phyloP scores from a whole-genome alignment of 1,140 invertebrate genomes.

The Aphaenogaster ashmeadi region DNA sequence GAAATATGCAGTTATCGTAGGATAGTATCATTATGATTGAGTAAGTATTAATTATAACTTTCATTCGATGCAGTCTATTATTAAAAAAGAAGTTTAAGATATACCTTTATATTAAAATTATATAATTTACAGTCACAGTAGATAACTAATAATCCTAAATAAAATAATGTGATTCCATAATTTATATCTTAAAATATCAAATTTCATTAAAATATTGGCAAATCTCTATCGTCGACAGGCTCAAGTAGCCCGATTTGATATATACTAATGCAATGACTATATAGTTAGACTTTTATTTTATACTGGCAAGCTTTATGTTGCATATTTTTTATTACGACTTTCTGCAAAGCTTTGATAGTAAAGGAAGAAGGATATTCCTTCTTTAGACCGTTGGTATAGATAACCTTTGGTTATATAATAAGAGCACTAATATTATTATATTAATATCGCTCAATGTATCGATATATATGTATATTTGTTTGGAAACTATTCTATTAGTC shows the following conservation, averaged over 20 bases:
- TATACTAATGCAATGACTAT: slow-evolving; percentile 36
- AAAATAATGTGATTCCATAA: neutral
- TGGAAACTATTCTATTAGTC: slow-evolving; percentile 81
- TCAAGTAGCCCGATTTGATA: slow-evolving; percentile 39
- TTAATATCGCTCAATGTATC: slow-evolving; percentile 73
- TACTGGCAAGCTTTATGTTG: slow-evolving; percentile 72
- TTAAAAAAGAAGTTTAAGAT: slow-evolving; percentile 15
- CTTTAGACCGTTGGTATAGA: slow-evolving; percentile 73
- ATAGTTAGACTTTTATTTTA: slow-evolving; percentile 43
- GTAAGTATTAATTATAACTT: slow-evolving; percentile 57
- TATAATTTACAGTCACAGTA: slow-evolving; percentile 3
- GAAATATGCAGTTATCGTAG: slow-evolving; percentile 72
- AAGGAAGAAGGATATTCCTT: slow-evolving; percentile 51
- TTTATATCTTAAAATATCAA: neutral
- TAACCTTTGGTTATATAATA: slow-evolving; percentile 79
- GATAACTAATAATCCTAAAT: slow-evolving; percentile 11
- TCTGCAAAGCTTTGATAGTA: slow-evolving; percentile 47
- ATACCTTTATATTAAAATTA: slow-evolving; percentile 8
- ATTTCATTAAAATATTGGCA: slow-evolving; percentile 20
- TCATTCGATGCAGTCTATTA: slow-evolving; percentile 43
- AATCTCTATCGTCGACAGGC: slow-evolving; percentile 5
- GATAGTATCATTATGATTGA: slow-evolving; percentile 54
- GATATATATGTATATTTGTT: slow-evolving; percentile 66
- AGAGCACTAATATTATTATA: slow-evolving; percentile 76
- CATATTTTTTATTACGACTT: slow-evolving; percentile 64